Conservation (phyloP, 2,113 vertebrate genomes). For the Hemichromis elongatus region DNA sequence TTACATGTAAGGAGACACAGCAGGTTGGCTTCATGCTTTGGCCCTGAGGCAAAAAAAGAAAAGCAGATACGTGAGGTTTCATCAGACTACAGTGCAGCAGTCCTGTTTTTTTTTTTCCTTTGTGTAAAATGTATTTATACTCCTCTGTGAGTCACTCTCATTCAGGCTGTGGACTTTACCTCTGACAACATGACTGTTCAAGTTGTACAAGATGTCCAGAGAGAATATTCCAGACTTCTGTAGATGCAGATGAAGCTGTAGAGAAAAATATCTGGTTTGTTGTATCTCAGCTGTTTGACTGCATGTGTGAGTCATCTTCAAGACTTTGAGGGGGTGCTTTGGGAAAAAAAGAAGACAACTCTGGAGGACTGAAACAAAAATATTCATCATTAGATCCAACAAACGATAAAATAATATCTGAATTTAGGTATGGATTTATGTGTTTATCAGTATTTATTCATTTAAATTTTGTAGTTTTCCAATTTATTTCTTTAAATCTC, state of each 20-base stretch:
- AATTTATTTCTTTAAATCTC: background rate
- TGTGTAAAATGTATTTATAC: background rate
- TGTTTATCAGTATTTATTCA: background rate
- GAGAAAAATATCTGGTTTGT: background rate
- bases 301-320: background rate
- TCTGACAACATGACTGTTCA: background rate
- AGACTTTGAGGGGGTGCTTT: background rate
- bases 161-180: background rate
- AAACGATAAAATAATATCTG: background rate
- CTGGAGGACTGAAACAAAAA: background rate
- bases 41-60: background rate
- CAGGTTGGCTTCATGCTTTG: background rate
- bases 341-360: background rate
- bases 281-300: background rate
- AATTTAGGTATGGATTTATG: background rate
- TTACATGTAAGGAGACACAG: background rate
- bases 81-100: background rate
- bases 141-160: background rate
- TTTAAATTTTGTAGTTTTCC: background rate
- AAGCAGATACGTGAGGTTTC: background rate
- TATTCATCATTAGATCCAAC: background rate
- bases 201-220: background rate
- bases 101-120: background rate
- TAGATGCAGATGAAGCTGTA: background rate
- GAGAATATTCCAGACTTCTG: background rate